Conservation (phyloP, 2,888 invertebrate species). For the Thymelicus lineola region DNA sequence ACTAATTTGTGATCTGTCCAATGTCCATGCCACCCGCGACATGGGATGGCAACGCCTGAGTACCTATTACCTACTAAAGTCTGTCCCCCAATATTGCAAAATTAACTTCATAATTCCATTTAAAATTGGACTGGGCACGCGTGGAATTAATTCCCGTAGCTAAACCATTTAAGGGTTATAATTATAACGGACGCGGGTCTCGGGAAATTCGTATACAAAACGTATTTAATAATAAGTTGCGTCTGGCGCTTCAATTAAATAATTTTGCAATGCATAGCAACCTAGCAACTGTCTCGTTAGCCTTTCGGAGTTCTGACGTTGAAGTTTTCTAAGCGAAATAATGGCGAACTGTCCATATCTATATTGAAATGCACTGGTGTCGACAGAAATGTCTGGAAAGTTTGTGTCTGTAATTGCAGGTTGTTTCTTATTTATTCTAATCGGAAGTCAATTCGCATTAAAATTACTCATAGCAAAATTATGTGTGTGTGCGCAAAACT, state of each 20-base stretch:
- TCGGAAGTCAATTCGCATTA: too few relatives aligned
- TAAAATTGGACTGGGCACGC: slow-evolving; percentile 3
- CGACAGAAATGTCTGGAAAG: not conserved
- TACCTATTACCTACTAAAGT: too few relatives aligned
- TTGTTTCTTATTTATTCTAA: too few relatives aligned
- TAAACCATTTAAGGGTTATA: slow-evolving; percentile 9
- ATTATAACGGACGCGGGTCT: slow-evolving; percentile 25
- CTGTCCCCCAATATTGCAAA: too few relatives aligned
- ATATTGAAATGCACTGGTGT: not conserved
- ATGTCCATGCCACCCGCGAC: too few relatives aligned
- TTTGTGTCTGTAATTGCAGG: not conserved
- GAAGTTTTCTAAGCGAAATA: not conserved
- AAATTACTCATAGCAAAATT: too few relatives aligned
- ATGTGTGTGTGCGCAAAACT: too few relatives aligned
- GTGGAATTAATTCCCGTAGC: not conserved
- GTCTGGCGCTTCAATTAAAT: slow-evolving; percentile 21
- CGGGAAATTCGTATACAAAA: slow-evolving; percentile 13
- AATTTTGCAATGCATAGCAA: slow-evolving; percentile 22
- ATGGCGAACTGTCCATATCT: not conserved
- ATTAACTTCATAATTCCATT: not conserved
- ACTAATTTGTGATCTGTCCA: too few relatives aligned
- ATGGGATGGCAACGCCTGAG: too few relatives aligned
- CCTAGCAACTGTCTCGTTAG: slow-evolving; percentile 14
- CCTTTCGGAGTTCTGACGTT: not conserved
- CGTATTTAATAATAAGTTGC: slow-evolving; percentile 2